phyloP scores from a whole-genome alignment of 2,888 invertebrate genomes.

The Erebia aethiops region DNA sequence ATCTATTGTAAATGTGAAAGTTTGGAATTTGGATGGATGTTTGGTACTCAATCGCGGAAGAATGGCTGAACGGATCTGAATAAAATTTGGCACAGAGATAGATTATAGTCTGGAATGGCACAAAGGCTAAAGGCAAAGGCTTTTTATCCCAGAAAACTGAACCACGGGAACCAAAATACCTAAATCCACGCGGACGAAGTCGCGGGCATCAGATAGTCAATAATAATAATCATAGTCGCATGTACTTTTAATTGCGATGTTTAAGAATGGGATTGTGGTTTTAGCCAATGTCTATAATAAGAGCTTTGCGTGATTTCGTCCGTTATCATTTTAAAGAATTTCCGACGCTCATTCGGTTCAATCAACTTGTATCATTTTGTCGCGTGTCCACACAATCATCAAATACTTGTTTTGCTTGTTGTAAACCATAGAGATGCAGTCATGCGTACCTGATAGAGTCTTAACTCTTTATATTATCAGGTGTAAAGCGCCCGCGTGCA shows the following conservation, averaged over 20 bases:
- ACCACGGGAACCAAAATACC: too few species aligned
- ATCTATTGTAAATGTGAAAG: too few species aligned
- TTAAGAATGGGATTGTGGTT: constrained; percentile 31
- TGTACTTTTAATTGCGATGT: neutral
- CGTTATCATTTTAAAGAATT: constrained; percentile 51
- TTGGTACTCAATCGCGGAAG: too few species aligned
- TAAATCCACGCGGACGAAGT: too few species aligned
- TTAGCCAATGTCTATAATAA: constrained; percentile 54
- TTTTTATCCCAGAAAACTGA: too few species aligned
- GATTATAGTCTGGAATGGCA: too few species aligned
- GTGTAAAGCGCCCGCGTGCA: neutral
- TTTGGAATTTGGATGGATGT: too few species aligned
- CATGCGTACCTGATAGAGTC: neutral
- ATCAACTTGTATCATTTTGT: constrained; percentile 61
- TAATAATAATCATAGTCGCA: too few species aligned
- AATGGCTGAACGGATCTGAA: too few species aligned
- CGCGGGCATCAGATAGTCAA: too few species aligned
- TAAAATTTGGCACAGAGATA: too few species aligned
- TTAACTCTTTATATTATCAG: neutral
- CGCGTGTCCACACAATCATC: constrained; percentile 56
- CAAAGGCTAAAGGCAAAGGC: too few species aligned
- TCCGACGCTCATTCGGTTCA: constrained; percentile 57
- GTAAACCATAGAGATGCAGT: neutral
- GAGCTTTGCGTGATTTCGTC: constrained; percentile 58
- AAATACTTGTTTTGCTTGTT: constrained; percentile 44